Conservation (phyloP, 2,888 invertebrate species). For the Oligia fasciuncula region DNA sequence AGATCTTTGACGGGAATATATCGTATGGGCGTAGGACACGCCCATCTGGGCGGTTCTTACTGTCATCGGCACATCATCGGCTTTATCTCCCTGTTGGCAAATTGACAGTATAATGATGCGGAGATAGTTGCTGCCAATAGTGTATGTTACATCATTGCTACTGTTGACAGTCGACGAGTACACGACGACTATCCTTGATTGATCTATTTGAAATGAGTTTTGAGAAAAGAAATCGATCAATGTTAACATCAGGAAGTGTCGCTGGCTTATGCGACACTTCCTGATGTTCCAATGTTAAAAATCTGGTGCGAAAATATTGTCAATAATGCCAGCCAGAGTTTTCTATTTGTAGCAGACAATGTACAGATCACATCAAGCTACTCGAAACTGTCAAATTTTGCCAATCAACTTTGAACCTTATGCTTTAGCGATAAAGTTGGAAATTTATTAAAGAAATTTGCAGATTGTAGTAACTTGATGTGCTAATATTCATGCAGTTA, state of each 20-base stretch:
- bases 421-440: too few species aligned
- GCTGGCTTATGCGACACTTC: too few species aligned
- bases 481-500: too few species aligned
- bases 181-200: not conserved
- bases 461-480: too few species aligned
- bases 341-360: not conserved
- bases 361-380: too few species aligned
- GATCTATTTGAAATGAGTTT: not conserved
- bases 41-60: conserved; percentile 7
- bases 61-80: not conserved
- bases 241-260: not conserved
- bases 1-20: not conserved
- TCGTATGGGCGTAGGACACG: not conserved
- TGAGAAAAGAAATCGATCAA: not conserved
- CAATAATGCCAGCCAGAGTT: not conserved
- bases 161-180: conserved; percentile 6
- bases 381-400: too few species aligned
- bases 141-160: conserved; percentile 1
- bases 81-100: not conserved
- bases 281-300: not conserved
- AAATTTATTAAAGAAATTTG: too few species aligned
- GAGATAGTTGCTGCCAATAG: not conserved
- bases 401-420: too few species aligned
- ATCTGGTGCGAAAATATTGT: not conserved
- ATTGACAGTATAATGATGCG: conserved; percentile 26